These are phyloP conservation scores for Astyanax mexicanus DNA, from an alignment of 2,797 vertebrate genomes.

Conservation along the genomic window DNA sequence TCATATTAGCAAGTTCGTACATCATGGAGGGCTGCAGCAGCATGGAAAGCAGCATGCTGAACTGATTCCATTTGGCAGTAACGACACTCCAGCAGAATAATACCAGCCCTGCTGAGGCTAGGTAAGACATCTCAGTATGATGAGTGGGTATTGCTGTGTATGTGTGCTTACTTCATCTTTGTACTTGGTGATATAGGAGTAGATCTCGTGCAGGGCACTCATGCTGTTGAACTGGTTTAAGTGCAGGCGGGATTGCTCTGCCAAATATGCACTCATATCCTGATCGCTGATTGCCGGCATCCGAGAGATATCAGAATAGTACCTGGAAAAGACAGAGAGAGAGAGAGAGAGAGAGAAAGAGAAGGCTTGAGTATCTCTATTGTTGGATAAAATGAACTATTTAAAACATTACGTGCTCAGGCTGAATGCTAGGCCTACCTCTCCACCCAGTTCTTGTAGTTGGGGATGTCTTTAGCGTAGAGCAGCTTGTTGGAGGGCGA, in stretches of 20 bases:
- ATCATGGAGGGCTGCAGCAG: neutral
- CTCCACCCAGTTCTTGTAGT: slow-evolving; percentile 93
- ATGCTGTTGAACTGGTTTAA: slow-evolving; percentile 98
- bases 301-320: slow-evolving; percentile 97
- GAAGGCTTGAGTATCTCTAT: neutral
- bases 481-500: slow-evolving; percentile 98
- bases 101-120: neutral
- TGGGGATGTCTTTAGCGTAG: slow-evolving; percentile 95
- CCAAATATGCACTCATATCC: slow-evolving; percentile 98
- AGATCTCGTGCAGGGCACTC: slow-evolving; percentile 97
- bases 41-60: neutral
- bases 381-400: too few relatives aligned
- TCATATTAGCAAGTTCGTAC: neutral
- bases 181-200: slow-evolving; percentile 98
- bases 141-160: neutral
- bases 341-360: neutral
- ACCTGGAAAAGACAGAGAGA: slow-evolving; percentile 74
- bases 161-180: slow-evolving; percentile 90
- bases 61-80: slow-evolving; percentile 3
- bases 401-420: neutral
- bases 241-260: slow-evolving; percentile 93
- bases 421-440: slow-evolving; percentile 76
- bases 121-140: neutral
- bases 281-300: slow-evolving; percentile 98
- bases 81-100: neutral